A percentile compares a stretch with the other conserved stretches of the same genome.
Evolutionary conservation across 2,888 invertebrate species (phyloP).

Genomic region (Tuberolachnus salignus): DNA sequence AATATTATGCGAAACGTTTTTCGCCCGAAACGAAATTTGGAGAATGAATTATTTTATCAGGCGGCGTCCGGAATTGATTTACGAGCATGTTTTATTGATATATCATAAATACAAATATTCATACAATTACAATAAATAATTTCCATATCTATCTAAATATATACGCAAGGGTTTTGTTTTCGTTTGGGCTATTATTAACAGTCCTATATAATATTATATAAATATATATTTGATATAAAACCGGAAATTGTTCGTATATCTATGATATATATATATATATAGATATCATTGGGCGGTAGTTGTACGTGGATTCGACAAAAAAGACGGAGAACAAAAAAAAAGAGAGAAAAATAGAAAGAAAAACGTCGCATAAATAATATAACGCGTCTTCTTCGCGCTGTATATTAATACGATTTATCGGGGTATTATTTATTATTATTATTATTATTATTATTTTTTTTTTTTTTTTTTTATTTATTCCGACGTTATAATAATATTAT

Average conservation of each 20-base stretch:
- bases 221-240: not conserved
- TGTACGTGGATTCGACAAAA: conserved; percentile 28
- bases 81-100: too few relatives aligned
- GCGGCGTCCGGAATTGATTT: too few relatives aligned
- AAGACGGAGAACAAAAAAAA: too few relatives aligned
- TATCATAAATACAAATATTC: too few relatives aligned
- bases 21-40: too few relatives aligned
- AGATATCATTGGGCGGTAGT: conserved; percentile 38
- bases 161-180: not conserved
- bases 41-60: too few relatives aligned
- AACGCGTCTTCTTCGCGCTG: conserved; percentile 17
- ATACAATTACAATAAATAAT: not conserved
- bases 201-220: too few relatives aligned
- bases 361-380: conserved; percentile 38
- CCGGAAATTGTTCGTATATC: conserved; percentile 21
- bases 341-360: conserved; percentile 15
- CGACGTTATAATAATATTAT: too few relatives aligned
- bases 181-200: not conserved
- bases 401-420: conserved; percentile 44
- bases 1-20: too few relatives aligned
- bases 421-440: too few relatives aligned
- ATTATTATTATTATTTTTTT: too few relatives aligned
- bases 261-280: too few relatives aligned
- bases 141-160: not conserved
- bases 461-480: not conserved